Percentiles rank a stretch among this genome's conserved stretches.
These are phyloP conservation scores for Cephus nigrinus DNA, from an alignment of 2,888 invertebrate species.

Conservation along the genomic window DNA sequence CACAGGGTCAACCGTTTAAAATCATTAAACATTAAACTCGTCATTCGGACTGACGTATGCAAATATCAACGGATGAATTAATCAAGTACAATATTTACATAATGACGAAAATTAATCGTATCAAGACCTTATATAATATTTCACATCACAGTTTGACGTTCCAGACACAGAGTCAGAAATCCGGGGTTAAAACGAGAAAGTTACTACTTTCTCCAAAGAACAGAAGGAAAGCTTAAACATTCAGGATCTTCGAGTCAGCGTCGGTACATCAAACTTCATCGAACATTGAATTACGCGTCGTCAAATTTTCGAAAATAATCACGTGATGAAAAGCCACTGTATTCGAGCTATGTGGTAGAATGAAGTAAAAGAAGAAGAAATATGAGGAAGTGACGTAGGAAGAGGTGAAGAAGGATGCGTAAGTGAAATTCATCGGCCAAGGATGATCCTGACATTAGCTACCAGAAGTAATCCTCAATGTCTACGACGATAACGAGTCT, in stretches of 20 bases:
- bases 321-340: neutral
- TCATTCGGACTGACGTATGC: neutral
- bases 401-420: neutral
- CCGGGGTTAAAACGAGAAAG: neutral
- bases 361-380: neutral
- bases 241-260: neutral
- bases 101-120: slow-evolving; percentile 11
- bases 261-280: neutral
- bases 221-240: neutral
- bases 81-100: neutral
- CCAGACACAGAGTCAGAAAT: neutral
- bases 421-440: neutral
- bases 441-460: neutral
- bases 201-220: neutral
- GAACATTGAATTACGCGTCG: neutral
- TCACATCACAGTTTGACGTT: neutral
- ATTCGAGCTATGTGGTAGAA: neutral
- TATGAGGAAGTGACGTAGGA: neutral
- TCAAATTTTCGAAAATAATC: neutral
- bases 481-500: neutral
- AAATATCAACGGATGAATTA: neutral
- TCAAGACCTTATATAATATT: neutral
- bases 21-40: neutral
- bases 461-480: neutral
- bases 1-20: neutral